Evolutionary conservation across 2,113 vertebrate genomes (phyloP), one percentile per base, ranked within the genome.

Genomic region (Scomber colias): DNA sequence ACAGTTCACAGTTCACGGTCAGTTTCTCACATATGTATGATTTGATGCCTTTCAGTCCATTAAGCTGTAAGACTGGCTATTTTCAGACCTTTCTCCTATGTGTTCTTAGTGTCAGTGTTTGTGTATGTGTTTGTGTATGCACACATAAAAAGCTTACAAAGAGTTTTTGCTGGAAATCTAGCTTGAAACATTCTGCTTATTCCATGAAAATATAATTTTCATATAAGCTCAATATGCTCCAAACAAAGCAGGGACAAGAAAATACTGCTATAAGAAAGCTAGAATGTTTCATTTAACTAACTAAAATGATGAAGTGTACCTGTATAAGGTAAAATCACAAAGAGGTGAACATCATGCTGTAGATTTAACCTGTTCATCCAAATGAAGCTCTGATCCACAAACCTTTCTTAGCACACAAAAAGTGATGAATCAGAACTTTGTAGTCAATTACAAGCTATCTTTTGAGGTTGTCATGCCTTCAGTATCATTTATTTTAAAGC

Each of bases 401-500:
- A 27, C 24, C 13, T 54, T 30, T 72, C 40, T 50, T 19, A 5
- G 62, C 40, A 35, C 19, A 44, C 1, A 4, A 16, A 24, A 44
- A n/a, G 35, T 73, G 55, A 73, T 64, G 21, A 73, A 53, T 57
- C 19, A 19, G 24, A 81, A 35, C 10, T 40, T 60, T 60, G 14
- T 21, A 68, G 48, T 24, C 27, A 68, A 62, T 55, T 24, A 54
- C 16, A 50, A 63, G 51, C 24, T 46, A 50, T 13, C 3, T 68
- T 62, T 63, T 31, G n/a, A n/a, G 31, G 64, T 19, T 51, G n/a
- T 61, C 30, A 1, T 55, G 55, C 56, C 44, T 53, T 59, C 4
- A 46, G 49, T 54, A 15, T 69, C 61, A 30, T 19, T 54, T 13
- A 35, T 14, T 60, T 85, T 6, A 73, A 59, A 83, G 46, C 15